Evolutionary conservation across 2,797 vertebrate genomes (phyloP), one percentile per base, ranked within the genome.

Genomic region (Podarcis lilfordi): DNA sequence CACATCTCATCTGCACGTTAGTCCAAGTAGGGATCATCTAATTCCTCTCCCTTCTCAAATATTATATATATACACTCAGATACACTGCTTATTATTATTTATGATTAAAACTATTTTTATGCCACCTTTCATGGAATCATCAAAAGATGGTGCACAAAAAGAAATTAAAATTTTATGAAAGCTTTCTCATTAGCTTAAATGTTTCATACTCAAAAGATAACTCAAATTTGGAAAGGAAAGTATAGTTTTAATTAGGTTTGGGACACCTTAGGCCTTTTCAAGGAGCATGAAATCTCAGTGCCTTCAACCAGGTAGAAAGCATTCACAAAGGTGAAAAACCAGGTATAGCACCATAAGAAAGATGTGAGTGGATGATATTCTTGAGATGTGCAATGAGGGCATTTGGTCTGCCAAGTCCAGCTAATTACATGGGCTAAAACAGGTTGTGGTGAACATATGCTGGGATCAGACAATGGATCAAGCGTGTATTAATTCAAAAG

Each of bases 401-500:
- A 68, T 37, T 32, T 77, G 27, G 37, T 27, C 45, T 69, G 40
- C 4, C 64, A 86, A 79, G 55, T 55, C 43, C n/a, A 37, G 32
- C 40, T 8, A 78, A 37, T 55, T 23, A 76, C 68, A 76, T 40
- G 68, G 72, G 69, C 43, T 29, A 80, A 81, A 87, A 55, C 21
- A 72, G 25, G 9, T 11, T 86, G 61, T 29, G 78, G n/a, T 32
- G 29, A 79, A 55, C 45, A 88, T 50, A 71, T 40, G 17, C 43
- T 40, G 19, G 27, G 40, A 32, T 29, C 55, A 64, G 32, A 40
- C 29, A 89, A 89, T 89, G 29, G 74, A 85, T 80, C 86, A 90
- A 89, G 86, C 45, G 29, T 61, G 5, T 29, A 81, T 61, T n/a
- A 59, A 69, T 77, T 79, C 29, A 61, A 78, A 8, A 35, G 40